Percentiles rank a stretch among this genome's conserved stretches.
Evolutionary conservation across 1,140 invertebrate genomes (phyloP).

Genomic region (Eumaeus atala): DNA sequence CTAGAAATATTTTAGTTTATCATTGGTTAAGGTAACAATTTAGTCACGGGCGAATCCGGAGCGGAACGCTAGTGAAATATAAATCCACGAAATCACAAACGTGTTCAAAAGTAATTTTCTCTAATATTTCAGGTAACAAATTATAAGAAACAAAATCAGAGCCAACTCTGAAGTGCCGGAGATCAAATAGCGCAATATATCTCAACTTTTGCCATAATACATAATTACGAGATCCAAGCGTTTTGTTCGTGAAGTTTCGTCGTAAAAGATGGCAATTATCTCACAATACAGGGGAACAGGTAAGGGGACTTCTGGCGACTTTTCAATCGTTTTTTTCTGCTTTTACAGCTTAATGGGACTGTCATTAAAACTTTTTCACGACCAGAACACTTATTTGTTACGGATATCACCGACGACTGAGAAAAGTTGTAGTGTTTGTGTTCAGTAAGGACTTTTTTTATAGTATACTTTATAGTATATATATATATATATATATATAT

Average conservation of each 20-base stretch:
- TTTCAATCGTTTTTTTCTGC: conserved; percentile 6
- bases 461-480: too few species aligned
- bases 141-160: conserved; percentile 1
- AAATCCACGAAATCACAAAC: not conserved
- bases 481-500: too few species aligned
- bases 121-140: not conserved
- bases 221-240: not conserved
- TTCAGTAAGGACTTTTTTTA: too few species aligned
- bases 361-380: conserved; percentile 1
- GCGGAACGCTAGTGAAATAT: too few species aligned
- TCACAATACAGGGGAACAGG: not conserved
- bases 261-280: conserved; percentile 11
- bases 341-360: not conserved
- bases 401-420: not conserved
- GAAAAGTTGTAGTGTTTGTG: too few species aligned
- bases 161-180: conserved; percentile 1
- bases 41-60: too few species aligned
- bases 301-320: not conserved
- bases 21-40: too few species aligned
- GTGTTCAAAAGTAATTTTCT: not conserved
- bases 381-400: not conserved
- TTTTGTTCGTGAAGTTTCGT: conserved; percentile 10
- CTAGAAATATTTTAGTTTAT: too few species aligned
- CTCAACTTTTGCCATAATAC: conserved; percentile 9
- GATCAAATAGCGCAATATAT: conserved; percentile 6